Percentiles rank a stretch among this genome's conserved stretches.
phyloP scores from a whole-genome alignment of 92 coral and sea anemone species.

The Montipora capitata region DNA sequence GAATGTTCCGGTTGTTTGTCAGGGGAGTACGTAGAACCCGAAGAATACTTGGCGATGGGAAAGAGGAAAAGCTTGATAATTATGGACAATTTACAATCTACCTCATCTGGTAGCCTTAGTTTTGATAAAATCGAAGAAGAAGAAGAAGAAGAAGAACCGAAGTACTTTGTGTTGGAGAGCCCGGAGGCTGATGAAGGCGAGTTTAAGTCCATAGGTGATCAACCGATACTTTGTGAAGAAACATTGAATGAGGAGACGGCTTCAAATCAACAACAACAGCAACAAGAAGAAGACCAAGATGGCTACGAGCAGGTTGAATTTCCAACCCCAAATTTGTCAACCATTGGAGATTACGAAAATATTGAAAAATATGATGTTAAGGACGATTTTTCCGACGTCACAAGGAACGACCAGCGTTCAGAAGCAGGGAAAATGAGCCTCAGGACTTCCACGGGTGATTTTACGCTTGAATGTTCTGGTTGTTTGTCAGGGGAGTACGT shows the following conservation, averaged over 20 bases:
- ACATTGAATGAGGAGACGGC: neutral
- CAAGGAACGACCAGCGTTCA: neutral
- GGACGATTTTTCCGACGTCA: neutral
- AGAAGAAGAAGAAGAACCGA: neutral
- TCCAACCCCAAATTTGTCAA: neutral
- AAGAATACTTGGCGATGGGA: slow-evolving; percentile 43
- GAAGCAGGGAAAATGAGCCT: neutral
- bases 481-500: neutral
- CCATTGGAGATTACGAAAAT: neutral
- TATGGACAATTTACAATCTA: neutral
- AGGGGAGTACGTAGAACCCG: slow-evolving; percentile 8
- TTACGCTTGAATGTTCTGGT: neutral
- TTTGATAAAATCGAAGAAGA: slow-evolving; percentile 23
- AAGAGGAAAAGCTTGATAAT: slow-evolving; percentile 18
- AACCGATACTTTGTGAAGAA: too few species aligned
- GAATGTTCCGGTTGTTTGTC: neutral
- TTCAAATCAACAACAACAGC: neutral
- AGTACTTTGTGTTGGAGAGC: slow-evolving; percentile 26
- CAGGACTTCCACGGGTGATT: neutral
- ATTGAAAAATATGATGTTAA: neutral
- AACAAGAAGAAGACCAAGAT: too few species aligned
- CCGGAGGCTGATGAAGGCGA: slow-evolving; percentile 11
- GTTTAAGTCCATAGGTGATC: neutral
- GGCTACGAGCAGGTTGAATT: too few species aligned
- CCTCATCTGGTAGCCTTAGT: neutral